Evolutionary conservation across 92 coral and sea anemone genomes (phyloP).

Genomic region (Heteractis magnifica): DNA sequence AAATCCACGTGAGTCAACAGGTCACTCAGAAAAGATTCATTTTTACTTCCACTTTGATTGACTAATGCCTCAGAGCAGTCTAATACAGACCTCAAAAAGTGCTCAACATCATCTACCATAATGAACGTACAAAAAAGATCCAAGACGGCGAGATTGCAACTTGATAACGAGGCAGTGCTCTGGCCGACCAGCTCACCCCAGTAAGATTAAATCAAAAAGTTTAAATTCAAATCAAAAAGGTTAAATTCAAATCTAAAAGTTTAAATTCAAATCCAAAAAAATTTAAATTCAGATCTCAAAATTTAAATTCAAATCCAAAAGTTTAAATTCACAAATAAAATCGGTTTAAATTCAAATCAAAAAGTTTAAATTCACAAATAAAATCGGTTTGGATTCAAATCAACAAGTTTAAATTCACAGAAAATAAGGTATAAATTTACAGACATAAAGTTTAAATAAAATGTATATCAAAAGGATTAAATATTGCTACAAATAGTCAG

Average conservation of each 20-base stretch:
- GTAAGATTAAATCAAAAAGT: conserved; percentile 41
- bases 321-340: conserved; percentile 3
- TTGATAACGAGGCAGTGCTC: conserved; percentile 37
- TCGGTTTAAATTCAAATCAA: background rate
- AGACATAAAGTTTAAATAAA: too few species aligned
- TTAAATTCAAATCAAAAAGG: conserved; percentile 18
- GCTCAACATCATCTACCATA: conserved; percentile 13
- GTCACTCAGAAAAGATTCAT: conserved; percentile 21
- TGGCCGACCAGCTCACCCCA: conserved; percentile 37
- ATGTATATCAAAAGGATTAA: too few species aligned
- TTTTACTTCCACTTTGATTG: background rate
- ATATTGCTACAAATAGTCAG: too few species aligned
- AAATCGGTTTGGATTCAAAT: too few species aligned
- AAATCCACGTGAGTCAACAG: conserved; percentile 6
- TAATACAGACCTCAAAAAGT: conserved; percentile 33
- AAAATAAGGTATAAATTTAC: too few species aligned
- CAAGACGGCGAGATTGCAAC: conserved; percentile 16
- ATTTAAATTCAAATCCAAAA: too few species aligned
- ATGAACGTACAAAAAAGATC: background rate
- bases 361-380: background rate
- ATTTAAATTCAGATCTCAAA: background rate
- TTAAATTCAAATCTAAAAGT: too few species aligned
- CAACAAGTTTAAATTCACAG: too few species aligned
- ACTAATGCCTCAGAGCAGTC: conserved; percentile 2
- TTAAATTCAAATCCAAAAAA: conserved; percentile 17